Conservation (phyloP, 1,140 invertebrate genomes). For the Lepidurus packardi region DNA sequence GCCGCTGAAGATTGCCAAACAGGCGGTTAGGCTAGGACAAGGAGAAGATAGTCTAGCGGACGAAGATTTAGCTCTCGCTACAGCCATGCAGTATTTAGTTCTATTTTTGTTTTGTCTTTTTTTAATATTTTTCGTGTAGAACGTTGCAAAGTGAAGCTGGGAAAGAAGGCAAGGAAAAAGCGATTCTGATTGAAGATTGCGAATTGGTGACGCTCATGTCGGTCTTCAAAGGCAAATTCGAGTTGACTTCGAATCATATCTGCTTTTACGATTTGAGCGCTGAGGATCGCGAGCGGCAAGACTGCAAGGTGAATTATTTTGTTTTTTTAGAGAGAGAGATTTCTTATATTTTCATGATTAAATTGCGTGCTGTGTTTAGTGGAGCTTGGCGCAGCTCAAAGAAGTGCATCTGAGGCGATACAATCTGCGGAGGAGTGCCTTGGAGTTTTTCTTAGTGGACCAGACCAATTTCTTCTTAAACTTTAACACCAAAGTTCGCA, state of each 20-base stretch:
- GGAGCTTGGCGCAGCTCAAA: slow-evolving; percentile 52
- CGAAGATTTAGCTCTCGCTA: slow-evolving; percentile 35
- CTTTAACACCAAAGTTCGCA: slow-evolving; percentile 58
- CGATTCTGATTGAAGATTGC: slow-evolving; percentile 56
- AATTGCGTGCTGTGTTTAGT: slow-evolving; percentile 42
- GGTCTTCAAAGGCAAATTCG: slow-evolving; percentile 57
- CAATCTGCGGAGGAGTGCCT: slow-evolving; percentile 57
- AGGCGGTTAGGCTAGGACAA: slow-evolving; percentile 35
- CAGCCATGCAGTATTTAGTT: slow-evolving; percentile 34
- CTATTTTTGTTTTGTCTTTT: no score
- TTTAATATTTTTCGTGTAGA: not conserved
- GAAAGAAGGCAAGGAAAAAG: slow-evolving; percentile 50
- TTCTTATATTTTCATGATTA: slow-evolving; percentile 36
- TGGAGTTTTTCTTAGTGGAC: slow-evolving; percentile 61
- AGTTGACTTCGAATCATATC: slow-evolving; percentile 57
- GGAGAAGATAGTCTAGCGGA: slow-evolving; percentile 35
- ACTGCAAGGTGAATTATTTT: slow-evolving; percentile 44
- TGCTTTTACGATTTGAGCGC: slow-evolving; percentile 58
- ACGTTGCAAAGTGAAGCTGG: slow-evolving; percentile 32
- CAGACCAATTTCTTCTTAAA: slow-evolving; percentile 64
- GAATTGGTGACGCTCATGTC: slow-evolving; percentile 59
- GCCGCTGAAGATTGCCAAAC: slow-evolving; percentile 36
- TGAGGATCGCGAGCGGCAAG: slow-evolving; percentile 52
- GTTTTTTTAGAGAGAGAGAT: not conserved
- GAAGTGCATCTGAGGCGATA: slow-evolving; percentile 60